Percentiles rank a stretch among this genome's conserved stretches.
phyloP scores from a whole-genome alignment of 1,140 invertebrate genomes.

The Drosophila takahashii region DNA sequence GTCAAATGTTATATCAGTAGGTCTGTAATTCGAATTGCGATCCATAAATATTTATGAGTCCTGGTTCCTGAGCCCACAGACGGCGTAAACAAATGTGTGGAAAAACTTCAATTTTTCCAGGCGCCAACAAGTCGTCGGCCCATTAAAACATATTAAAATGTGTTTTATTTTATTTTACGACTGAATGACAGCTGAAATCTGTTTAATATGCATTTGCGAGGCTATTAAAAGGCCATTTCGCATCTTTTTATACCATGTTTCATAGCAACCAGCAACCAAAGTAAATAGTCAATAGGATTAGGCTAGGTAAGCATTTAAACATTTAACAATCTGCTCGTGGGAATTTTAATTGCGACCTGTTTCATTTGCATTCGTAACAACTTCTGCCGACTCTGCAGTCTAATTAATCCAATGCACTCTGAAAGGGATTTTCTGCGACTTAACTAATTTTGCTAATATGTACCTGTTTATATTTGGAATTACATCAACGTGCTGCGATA shows the following conservation, averaged over 20 bases:
- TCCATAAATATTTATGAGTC: constrained; percentile 67
- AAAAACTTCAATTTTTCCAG: constrained; percentile 22
- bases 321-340: constrained; percentile 4
- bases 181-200: constrained; percentile 14
- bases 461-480: not conserved
- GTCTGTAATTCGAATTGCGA: constrained; percentile 29
- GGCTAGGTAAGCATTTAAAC: not conserved
- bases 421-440: not conserved
- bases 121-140: constrained; percentile 35
- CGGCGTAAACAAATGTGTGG: constrained; percentile 10
- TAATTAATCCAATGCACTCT: constrained; percentile 19
- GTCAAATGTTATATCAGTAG: constrained; percentile 34
- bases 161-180: constrained; percentile 29
- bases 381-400: not conserved
- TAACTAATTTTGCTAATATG: constrained; percentile 6
- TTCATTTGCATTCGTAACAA: constrained; percentile 19
- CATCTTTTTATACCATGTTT: not conserved
- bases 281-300: not conserved
- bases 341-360: not conserved
- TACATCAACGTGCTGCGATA: not conserved
- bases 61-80: not conserved
- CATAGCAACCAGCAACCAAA: not conserved
- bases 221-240: constrained; percentile 20
- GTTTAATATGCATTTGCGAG: constrained; percentile 12
- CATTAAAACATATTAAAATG: constrained; percentile 55